Conservation (phyloP, 2,797 vertebrate genomes). For the Adelosebastes latens region DNA sequence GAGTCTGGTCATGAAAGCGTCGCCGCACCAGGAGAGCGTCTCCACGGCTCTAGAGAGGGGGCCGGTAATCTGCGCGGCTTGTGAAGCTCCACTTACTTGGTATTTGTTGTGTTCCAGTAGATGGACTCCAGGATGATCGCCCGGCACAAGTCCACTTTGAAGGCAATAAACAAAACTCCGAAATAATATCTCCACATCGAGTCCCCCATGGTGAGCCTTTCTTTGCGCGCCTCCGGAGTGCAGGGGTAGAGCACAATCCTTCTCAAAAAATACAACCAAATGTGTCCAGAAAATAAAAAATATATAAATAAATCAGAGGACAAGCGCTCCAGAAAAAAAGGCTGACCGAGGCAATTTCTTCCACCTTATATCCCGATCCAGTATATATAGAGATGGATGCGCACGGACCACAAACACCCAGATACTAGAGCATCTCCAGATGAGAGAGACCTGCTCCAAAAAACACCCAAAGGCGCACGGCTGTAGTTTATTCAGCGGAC, state of each 20-base stretch:
- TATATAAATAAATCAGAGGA: constrained; percentile 9
- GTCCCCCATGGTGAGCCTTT: constrained; percentile 86
- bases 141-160: constrained; percentile 92
- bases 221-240: constrained; percentile 75
- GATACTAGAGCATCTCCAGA: constrained; percentile 70
- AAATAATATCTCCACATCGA: constrained; percentile 96
- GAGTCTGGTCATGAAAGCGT: neutral
- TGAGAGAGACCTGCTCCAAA: constrained; percentile 64
- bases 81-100: constrained; percentile 88
- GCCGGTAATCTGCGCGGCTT: constrained; percentile 4
- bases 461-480: constrained; percentile 52
- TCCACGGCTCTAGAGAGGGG: neutral
- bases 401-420: constrained; percentile 50
- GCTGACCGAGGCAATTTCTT: constrained; percentile 44
- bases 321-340: constrained; percentile 33
- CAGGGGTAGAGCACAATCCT: constrained; percentile 71
- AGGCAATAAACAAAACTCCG: constrained; percentile 92
- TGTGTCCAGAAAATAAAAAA: constrained; percentile 22
- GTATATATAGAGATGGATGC: constrained; percentile 1
- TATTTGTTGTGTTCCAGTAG: constrained; percentile 99
- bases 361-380: constrained; percentile 74
- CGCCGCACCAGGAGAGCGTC: constrained; percentile 6
- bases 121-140: constrained; percentile 96
- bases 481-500: constrained; percentile 68
- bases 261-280: constrained; percentile 28